Evolutionary conservation across 2,797 vertebrate species (phyloP).

Genomic region (Coregonus ussuriensis): DNA sequence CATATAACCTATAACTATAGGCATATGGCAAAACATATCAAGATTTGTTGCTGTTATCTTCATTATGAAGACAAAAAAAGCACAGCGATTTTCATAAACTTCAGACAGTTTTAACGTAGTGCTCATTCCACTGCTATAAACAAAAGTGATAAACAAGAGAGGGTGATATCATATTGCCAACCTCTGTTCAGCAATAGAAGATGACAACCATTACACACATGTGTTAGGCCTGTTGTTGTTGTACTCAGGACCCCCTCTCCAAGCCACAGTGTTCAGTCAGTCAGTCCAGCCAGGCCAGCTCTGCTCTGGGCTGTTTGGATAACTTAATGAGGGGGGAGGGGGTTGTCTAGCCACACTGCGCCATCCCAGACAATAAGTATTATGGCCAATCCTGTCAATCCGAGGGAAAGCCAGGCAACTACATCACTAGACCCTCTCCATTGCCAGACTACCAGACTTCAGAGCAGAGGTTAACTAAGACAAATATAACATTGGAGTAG

Average conservation of each 20-base stretch:
- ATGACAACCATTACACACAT: neutral
- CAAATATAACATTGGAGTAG: slow-evolving; percentile 48
- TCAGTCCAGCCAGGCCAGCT: slow-evolving; percentile 9
- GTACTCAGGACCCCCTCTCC: neutral
- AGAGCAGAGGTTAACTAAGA: slow-evolving; percentile 49
- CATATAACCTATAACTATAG: neutral
- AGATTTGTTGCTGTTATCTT: neutral
- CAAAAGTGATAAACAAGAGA: neutral
- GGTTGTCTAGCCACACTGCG: slow-evolving; percentile 45
- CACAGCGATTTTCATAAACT: neutral
- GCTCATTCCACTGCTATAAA: neutral
- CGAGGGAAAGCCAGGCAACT: slow-evolving; percentile 23
- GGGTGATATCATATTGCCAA: neutral
- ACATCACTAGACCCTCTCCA: slow-evolving; percentile 29
- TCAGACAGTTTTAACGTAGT: neutral
- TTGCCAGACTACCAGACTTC: slow-evolving; percentile 49
- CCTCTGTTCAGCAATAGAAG: neutral
- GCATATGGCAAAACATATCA: neutral
- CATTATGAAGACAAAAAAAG: neutral
- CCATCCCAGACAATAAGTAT: slow-evolving; percentile 46
- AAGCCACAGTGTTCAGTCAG: neutral
- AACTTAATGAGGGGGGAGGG: slow-evolving; percentile 33
- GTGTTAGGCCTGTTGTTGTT: neutral
- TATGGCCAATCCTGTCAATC: slow-evolving; percentile 36
- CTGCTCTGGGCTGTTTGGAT: slow-evolving; percentile 40